Conservation (phyloP, 2,113 vertebrate genomes). For the Aphyosemion australe region DNA sequence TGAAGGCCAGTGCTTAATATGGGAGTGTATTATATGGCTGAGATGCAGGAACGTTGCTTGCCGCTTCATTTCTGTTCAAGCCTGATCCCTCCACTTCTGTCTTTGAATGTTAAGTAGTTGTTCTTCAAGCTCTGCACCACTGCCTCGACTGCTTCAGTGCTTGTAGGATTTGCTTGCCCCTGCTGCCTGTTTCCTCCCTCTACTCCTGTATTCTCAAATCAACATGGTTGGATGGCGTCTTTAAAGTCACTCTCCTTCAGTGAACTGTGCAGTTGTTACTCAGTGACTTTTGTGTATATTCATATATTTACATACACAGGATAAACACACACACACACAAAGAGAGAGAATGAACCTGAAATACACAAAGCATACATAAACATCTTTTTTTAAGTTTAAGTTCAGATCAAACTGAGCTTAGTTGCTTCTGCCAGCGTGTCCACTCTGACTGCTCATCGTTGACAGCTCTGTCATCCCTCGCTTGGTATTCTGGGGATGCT, state of each 20-base stretch:
- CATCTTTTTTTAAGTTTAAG: constrained; percentile 24
- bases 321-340: background rate
- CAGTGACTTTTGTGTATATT: constrained; percentile 36
- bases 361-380: constrained; percentile 12
- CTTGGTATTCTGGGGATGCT: constrained; percentile 13
- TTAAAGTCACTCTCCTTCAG: constrained; percentile 44
- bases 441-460: constrained; percentile 39
- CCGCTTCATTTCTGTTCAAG: constrained; percentile 73
- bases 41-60: constrained; percentile 66
- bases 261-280: constrained; percentile 45
- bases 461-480: constrained; percentile 44
- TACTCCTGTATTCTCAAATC: constrained; percentile 41
- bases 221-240: constrained; percentile 38
- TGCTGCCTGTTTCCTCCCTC: constrained; percentile 48
- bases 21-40: constrained; percentile 63
- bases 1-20: constrained; percentile 42
- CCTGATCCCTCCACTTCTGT: constrained; percentile 70
- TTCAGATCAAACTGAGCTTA: constrained; percentile 18
- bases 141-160: constrained; percentile 65
- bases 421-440: constrained; percentile 27
- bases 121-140: constrained; percentile 64
- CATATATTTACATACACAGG: constrained; percentile 42
- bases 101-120: constrained; percentile 78
- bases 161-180: constrained; percentile 69
- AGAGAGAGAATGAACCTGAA: background rate